phyloP scores from a whole-genome alignment of 2,113 vertebrate species.

The Gnathonemus echidnorhynchus region DNA sequence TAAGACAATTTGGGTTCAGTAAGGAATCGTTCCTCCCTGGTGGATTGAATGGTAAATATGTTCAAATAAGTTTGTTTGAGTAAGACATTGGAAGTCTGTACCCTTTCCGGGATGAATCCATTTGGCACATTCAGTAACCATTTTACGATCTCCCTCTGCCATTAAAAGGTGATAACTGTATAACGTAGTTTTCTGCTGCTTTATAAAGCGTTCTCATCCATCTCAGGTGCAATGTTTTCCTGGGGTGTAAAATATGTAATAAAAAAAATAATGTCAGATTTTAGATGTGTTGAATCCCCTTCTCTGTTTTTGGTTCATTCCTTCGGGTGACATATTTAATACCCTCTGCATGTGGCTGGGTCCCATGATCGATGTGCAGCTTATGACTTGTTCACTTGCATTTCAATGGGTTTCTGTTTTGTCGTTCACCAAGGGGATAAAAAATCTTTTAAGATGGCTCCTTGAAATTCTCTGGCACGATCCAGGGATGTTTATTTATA shows the following conservation, averaged over 20 bases:
- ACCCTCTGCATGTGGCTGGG: neutral
- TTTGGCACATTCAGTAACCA: neutral
- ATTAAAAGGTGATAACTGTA: neutral
- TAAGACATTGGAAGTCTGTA: neutral
- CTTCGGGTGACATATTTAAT: neutral
- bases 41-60: neutral
- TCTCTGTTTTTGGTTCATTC: neutral
- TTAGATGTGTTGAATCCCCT: neutral
- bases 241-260: neutral
- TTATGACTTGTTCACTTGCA: neutral
- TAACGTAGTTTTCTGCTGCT: neutral
- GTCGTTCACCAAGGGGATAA: neutral
- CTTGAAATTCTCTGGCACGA: neutral
- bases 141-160: neutral
- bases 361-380: neutral
- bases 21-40: neutral
- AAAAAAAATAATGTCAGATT: neutral
- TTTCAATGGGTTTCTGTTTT: neutral
- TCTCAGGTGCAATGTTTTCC: neutral
- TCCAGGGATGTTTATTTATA: neutral
- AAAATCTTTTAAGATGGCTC: neutral
- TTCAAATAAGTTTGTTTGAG: constrained; percentile 2
- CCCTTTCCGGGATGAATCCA: neutral
- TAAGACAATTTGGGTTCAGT: neutral
- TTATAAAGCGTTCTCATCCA: neutral